Conservation (phyloP, 2,113 vertebrate species). For the Pholis gunnellus region DNA sequence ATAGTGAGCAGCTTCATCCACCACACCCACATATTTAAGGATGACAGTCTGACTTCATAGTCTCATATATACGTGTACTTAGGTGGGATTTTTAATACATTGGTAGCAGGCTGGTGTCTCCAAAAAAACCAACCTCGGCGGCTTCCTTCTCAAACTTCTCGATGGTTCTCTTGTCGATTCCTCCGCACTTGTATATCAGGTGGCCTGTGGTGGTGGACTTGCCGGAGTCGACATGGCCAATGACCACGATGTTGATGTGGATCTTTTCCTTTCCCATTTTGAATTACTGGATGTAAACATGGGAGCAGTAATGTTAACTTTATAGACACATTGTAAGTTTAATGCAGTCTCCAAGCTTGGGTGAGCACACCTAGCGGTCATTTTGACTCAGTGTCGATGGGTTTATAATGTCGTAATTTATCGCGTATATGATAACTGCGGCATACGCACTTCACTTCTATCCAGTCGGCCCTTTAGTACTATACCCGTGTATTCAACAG, state of each 20-base stretch:
- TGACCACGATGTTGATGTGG: slow-evolving; percentile 88
- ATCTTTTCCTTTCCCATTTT: slow-evolving; percentile 84
- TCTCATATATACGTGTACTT: rapidly evolving
- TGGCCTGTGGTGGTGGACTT: slow-evolving; percentile 86
- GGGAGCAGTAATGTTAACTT: neutral
- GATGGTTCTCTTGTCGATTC: slow-evolving; percentile 87
- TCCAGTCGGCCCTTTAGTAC: neutral
- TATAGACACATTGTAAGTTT: neutral
- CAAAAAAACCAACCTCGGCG: slow-evolving; percentile 67
- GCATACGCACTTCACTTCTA: neutral
- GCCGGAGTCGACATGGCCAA: slow-evolving; percentile 87
- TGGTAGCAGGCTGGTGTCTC: neutral
- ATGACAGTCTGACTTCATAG: no score
- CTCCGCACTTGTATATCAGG: slow-evolving; percentile 86
- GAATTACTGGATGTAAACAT: slow-evolving; percentile 55
- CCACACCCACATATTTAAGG: neutral
- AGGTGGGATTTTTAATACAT: neutral
- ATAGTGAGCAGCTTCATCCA: neutral
- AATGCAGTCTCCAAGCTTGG: neutral
- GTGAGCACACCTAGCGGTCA: neutral
- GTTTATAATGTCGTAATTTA: neutral
- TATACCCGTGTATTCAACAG: neutral
- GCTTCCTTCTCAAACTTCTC: slow-evolving; percentile 88
- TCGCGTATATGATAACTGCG: neutral
- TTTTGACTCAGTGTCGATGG: neutral